phyloP scores from a whole-genome alignment of 23 tunicate species.

The Halocynthia aurantium region DNA sequence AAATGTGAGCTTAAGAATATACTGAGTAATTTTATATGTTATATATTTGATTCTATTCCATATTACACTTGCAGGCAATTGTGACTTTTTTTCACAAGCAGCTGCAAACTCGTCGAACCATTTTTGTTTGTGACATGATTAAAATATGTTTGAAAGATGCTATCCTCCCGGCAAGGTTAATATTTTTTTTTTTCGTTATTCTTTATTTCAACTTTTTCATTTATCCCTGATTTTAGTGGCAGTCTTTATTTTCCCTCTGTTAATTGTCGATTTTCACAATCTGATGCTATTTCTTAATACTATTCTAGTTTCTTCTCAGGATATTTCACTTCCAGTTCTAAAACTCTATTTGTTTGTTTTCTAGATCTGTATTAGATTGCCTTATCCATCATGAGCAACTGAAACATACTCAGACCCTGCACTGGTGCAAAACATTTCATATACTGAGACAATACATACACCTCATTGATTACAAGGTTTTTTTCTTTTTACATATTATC shows the following conservation, averaged over 20 bases:
- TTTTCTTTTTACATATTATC: too few relatives aligned
- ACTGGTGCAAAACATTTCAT: conserved; percentile 78
- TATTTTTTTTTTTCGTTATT: neutral
- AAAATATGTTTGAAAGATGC: conserved; percentile 49
- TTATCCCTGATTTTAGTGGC: neutral
- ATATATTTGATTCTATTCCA: neutral
- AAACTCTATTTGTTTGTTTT: too few relatives aligned
- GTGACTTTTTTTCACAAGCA: conserved; percentile 35
- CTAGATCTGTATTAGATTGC: conserved; percentile 47
- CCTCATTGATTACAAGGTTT: conserved; percentile 74
- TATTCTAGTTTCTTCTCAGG: neutral
- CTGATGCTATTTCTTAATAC: too few relatives aligned
- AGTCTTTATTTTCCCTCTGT: neutral
- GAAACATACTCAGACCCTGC: conserved; percentile 39
- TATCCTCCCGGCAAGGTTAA: conserved; percentile 46
- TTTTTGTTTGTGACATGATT: conserved; percentile 62
- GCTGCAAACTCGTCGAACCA: conserved; percentile 17
- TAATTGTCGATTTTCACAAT: too few relatives aligned
- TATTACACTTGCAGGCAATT: conserved; percentile 15
- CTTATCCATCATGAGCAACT: conserved; percentile 44
- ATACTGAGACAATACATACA: conserved; percentile 53
- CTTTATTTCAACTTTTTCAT: neutral
- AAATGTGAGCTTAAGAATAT: neutral
- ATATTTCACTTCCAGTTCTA: too few relatives aligned
- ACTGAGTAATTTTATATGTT: neutral